Conservation (phyloP, 2,888 invertebrate genomes). For the Eudasyphora cyanicolor region DNA sequence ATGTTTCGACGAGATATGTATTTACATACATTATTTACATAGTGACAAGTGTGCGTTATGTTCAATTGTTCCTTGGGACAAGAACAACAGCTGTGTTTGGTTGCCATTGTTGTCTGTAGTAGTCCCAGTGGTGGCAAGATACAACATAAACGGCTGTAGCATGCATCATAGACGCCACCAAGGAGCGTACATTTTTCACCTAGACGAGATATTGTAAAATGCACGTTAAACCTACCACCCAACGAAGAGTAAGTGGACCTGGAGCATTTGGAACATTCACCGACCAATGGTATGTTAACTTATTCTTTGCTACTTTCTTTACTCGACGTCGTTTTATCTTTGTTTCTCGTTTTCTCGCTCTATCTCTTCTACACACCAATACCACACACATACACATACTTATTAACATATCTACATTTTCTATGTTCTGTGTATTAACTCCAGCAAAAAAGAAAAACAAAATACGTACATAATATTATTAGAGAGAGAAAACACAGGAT, state of each 20-base stretch:
- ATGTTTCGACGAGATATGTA: too few relatives aligned
- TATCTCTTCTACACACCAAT: too few relatives aligned
- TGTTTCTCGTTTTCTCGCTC: too few relatives aligned
- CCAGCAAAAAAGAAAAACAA: too few relatives aligned
- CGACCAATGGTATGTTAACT: conserved; percentile 77
- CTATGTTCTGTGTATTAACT: too few relatives aligned
- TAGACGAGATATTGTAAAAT: conserved; percentile 72
- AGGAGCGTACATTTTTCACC: conserved; percentile 65
- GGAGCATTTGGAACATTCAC: conserved; percentile 80
- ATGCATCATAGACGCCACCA: conserved; percentile 29
- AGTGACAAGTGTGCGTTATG: neutral
- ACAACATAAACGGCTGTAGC: conserved; percentile 36
- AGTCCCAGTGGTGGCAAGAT: neutral
- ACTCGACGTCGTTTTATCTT: neutral
- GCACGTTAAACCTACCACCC: conserved; percentile 80
- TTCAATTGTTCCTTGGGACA: too few relatives aligned
- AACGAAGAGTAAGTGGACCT: conserved; percentile 80
- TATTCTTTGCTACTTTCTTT: neutral
- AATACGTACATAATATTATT: too few relatives aligned
- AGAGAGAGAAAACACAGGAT: too few relatives aligned
- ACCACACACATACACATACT: too few relatives aligned
- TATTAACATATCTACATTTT: too few relatives aligned
- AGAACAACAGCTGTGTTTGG: neutral
- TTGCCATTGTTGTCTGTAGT: neutral
- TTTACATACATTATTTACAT: neutral